Evolutionary conservation across 2,113 vertebrate species (phyloP), one percentile per base, ranked within the genome.

Genomic region (Notarius lentiginosus): DNA sequence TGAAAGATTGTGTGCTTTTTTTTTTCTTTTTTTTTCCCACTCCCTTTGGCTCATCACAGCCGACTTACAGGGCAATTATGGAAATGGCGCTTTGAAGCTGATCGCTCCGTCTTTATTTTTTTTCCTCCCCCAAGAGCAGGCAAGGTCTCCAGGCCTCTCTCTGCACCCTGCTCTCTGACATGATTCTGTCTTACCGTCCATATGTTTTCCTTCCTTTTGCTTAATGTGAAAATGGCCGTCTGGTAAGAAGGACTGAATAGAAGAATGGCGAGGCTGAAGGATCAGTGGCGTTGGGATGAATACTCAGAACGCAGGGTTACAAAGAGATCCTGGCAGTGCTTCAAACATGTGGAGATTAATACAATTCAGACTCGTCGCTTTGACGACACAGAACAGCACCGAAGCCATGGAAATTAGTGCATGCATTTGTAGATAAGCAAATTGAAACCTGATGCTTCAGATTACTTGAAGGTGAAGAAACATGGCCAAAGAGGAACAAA

Each of bases 41-140:
- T 94, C 94, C 94, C 94, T 93, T 96, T 95, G 96, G 96, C 95
- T 96, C 96, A 95, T 97, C 96, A 96, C 96, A 94, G 96, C 96
- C 93, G 93, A 97, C 97, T 98, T 97, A 97, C 97, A 97, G 97
- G 96, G 96, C 96, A 97, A 97, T 98, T 98, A 98, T 98, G 97
- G 97, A 98, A 98, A 99, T 97, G 96, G 58, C 75, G 95, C 96
- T 97, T 98, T 98, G 97, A 98, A 98, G 96, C 96, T 24, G 73
- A 93, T 94, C 94, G 92, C 93, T 92, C 90, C 91, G 95, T 88
- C 89, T 93, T 51, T 80, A 66, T 88, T 81, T 86, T 87, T 87
- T 87, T 87, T 75, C 81, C 82, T 79, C 86, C 80, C 87, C 83
- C 87, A 85, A 80, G 66, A 83, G 61, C 79, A 66, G 65, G 51